Percentiles rank a stretch among this genome's conserved stretches.
Conservation (phyloP, 2,113 vertebrate species). For the Eulemur macaco region DNA sequence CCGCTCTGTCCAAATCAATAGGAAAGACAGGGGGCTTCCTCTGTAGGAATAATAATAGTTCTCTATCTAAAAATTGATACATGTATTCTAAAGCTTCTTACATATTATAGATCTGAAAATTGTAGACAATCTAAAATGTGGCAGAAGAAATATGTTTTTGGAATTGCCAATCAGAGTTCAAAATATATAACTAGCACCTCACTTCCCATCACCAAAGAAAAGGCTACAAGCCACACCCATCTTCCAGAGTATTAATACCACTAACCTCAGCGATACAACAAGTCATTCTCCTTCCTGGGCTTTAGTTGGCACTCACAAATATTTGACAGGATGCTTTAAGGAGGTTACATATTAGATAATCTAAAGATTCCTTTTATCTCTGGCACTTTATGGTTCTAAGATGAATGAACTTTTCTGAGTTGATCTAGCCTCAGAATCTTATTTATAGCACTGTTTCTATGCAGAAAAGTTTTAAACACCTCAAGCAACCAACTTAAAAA, state of each 20-base stretch:
- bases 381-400: background rate
- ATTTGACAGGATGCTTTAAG: background rate
- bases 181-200: background rate
- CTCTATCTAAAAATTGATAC: constrained; percentile 12
- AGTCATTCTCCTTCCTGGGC: background rate
- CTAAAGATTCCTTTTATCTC: background rate
- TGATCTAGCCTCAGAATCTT: background rate
- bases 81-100: constrained; percentile 7
- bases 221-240: background rate
- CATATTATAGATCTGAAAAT: background rate
- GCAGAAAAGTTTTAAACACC: background rate
- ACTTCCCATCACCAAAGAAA: background rate
- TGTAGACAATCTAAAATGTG: background rate
- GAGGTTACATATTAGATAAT: background rate
- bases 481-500: constrained; percentile 41
- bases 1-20: constrained; percentile 15
- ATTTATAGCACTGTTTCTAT: background rate
- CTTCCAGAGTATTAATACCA: background rate
- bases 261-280: background rate
- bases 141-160: background rate
- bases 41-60: background rate
- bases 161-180: background rate
- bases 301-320: background rate
- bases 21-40: background rate
- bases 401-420: background rate